A percentile compares a stretch with the other conserved stretches of the same genome.
These are phyloP conservation scores for Synergus umbraculus DNA, from an alignment of 2,888 invertebrate genomes.

Conservation along the genomic window DNA sequence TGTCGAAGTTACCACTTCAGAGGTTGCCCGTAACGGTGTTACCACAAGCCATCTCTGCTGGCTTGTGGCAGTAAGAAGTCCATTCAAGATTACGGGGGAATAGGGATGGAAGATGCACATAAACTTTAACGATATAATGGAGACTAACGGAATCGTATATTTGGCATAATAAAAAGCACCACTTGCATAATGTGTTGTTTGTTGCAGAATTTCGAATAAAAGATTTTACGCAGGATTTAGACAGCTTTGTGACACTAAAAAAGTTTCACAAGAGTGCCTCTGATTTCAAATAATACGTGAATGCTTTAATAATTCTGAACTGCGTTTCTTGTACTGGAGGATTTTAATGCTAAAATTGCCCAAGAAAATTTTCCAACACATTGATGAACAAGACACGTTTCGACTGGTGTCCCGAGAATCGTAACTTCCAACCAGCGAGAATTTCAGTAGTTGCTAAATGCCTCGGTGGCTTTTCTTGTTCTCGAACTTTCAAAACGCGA, in stretches of 20 bases:
- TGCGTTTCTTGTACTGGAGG: background rate
- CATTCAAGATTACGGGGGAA: background rate
- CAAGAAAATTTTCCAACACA: background rate
- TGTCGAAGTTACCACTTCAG: conserved; percentile 1
- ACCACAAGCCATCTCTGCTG: background rate
- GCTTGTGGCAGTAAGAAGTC: background rate
- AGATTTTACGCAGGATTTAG: too few species aligned
- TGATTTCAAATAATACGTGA: background rate
- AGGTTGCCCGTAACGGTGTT: background rate
- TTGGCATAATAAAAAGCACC: background rate
- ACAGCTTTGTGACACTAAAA: too few species aligned
- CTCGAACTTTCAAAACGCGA: background rate
- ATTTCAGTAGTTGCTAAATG: conserved; percentile 8
- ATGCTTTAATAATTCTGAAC: background rate
- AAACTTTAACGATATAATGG: background rate
- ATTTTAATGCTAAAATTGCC: background rate
- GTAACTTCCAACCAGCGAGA: background rate
- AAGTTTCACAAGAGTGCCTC: too few species aligned
- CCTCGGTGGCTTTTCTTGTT: background rate
- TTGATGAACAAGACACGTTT: background rate
- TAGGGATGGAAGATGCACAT: background rate
- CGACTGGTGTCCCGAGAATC: background rate
- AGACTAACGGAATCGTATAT: background rate
- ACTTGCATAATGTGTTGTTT: background rate
- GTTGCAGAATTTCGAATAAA: too few species aligned